phyloP scores from a whole-genome alignment of 2,113 vertebrate genomes.

The Rissa tridactyla region DNA sequence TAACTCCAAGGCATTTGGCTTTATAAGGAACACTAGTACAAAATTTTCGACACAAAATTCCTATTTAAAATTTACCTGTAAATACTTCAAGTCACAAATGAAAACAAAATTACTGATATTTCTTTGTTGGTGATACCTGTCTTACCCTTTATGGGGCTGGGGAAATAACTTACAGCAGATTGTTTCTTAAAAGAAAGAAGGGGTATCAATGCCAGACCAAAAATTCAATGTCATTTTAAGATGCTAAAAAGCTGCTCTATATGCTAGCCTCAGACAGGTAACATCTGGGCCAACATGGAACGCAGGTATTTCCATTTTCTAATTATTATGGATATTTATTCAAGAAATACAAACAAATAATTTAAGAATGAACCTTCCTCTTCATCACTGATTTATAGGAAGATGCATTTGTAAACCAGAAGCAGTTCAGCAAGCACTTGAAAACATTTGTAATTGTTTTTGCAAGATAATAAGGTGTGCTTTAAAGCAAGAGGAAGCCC shows the following conservation, averaged over 20 bases:
- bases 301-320: not conserved
- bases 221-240: not conserved
- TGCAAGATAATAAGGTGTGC: not conserved
- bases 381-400: not conserved
- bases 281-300: not conserved
- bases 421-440: not conserved
- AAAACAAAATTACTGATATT: not conserved
- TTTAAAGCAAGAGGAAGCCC: not conserved
- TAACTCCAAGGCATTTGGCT: not conserved
- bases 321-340: not conserved
- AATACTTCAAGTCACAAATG: not conserved
- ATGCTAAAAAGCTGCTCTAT: not conserved
- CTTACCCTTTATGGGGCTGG: not conserved
- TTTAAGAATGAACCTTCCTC: not conserved
- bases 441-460: accelerated
- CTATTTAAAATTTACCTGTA: not conserved
- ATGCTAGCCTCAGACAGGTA: not conserved
- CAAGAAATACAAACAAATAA: not conserved
- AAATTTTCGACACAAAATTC: not conserved
- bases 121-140: not conserved
- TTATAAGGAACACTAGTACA: not conserved
- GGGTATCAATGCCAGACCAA: not conserved
- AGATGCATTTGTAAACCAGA: not conserved
- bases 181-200: not conserved
- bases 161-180: not conserved